Evolutionary conservation across 1,140 invertebrate species (phyloP).

Genomic region (Drosophila jambulina): DNA sequence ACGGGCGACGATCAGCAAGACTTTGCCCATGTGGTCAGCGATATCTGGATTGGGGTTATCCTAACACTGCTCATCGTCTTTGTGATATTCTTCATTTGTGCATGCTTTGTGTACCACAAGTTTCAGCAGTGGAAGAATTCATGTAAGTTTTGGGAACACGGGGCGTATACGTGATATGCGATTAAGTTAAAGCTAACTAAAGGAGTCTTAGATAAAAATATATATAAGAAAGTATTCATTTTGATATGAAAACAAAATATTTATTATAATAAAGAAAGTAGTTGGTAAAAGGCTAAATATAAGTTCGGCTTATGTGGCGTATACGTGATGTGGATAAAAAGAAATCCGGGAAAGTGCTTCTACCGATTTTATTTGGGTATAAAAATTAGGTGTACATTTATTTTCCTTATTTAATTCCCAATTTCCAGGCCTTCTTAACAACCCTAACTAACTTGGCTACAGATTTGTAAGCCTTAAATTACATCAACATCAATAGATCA

Average conservation of each 20-base stretch:
- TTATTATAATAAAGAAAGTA: not conserved
- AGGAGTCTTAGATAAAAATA: not conserved
- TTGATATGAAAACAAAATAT: not conserved
- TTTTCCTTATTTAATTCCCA: too few species aligned
- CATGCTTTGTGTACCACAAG: constrained; percentile 88
- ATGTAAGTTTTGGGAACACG: constrained; percentile 85
- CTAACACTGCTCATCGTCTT: constrained; percentile 87
- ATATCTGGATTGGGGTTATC: constrained; percentile 88
- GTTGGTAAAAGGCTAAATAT: not conserved
- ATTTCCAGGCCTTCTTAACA: not conserved
- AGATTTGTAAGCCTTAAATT: not conserved
- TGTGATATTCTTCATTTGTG: constrained; percentile 88
- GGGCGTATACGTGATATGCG: constrained; percentile 50
- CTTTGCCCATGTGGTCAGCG: constrained; percentile 85
- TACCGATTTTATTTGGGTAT: not conserved
- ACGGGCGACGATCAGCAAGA: constrained; percentile 78
- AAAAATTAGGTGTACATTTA: too few species aligned
- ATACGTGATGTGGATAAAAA: not conserved
- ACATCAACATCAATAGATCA: not conserved
- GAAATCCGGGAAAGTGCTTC: too few species aligned
- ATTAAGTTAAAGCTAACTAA: not conserved
- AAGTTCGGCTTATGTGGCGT: not conserved
- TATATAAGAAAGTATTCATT: not conserved
- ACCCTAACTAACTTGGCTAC: not conserved
- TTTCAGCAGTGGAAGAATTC: constrained; percentile 89